Conservation (phyloP, 2,113 vertebrate genomes). For the Halcyon senegalensis region DNA sequence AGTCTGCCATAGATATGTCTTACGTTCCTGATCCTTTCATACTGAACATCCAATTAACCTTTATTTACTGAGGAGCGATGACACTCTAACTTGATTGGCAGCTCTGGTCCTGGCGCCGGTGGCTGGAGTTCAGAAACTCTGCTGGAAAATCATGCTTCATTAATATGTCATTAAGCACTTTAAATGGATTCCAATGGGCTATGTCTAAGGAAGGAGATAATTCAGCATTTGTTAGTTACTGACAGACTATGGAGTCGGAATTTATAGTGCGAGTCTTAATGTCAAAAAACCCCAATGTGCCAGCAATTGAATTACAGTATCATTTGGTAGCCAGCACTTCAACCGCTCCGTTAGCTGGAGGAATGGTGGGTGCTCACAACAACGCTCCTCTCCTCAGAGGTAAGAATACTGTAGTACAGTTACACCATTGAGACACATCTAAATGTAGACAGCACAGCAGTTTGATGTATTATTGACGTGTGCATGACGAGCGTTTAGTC, state of each 20-base stretch:
- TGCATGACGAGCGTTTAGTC: background rate
- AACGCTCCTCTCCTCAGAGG: constrained; percentile 19
- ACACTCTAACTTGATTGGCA: constrained; percentile 72
- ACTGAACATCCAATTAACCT: constrained; percentile 73
- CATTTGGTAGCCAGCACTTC: background rate
- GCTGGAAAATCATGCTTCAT: constrained; percentile 74
- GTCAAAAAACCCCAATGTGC: constrained; percentile 61
- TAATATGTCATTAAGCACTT: constrained; percentile 79
- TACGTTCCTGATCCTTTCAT: constrained; percentile 20
- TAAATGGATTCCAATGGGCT: constrained; percentile 72
- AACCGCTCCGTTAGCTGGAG: constrained; percentile 17
- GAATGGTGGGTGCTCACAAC: constrained; percentile 46
- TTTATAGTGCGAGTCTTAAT: constrained; percentile 65
- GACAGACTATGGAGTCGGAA: constrained; percentile 72
- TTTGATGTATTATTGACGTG: constrained; percentile 18
- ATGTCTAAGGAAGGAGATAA: constrained; percentile 73
- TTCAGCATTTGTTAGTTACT: constrained; percentile 75
- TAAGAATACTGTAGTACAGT: background rate
- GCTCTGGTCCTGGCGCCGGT: constrained; percentile 23
- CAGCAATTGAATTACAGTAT: constrained; percentile 57
- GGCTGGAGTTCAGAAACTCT: constrained; percentile 57
- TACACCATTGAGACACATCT: background rate
- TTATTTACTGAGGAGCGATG: constrained; percentile 66
- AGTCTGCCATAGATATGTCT: background rate
- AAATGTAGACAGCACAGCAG: background rate